A percentile compares a stretch with the other conserved stretches of the same genome.
These are phyloP conservation scores for Cabera pusaria DNA, from an alignment of 2,888 invertebrate species.

Conservation along the genomic window DNA sequence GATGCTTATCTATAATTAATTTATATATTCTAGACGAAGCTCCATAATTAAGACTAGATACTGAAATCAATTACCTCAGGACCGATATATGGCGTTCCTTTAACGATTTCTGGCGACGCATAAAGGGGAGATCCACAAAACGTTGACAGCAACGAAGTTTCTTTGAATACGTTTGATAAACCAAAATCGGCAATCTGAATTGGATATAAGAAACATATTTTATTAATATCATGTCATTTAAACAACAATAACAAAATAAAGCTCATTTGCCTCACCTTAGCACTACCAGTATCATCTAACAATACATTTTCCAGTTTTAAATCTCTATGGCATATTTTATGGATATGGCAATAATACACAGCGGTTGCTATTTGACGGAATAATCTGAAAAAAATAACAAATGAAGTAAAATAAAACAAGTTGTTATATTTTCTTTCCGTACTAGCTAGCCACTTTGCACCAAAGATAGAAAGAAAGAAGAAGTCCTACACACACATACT, in stretches of 20 bases:
- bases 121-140: constrained; percentile 98
- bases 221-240: neutral
- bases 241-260: neutral
- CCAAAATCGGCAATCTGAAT: constrained; percentile 98
- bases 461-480: too few species aligned
- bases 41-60: too few species aligned
- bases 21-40: too few species aligned
- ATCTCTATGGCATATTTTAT: constrained; percentile 98
- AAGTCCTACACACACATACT: too few species aligned
- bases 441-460: too few species aligned
- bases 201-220: neutral
- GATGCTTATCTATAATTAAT: too few species aligned
- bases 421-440: too few species aligned
- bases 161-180: constrained; percentile 97
- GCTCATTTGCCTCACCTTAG: constrained; percentile 87
- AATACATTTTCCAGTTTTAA: constrained; percentile 97
- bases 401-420: too few species aligned
- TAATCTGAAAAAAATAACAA: constrained; percentile 86
- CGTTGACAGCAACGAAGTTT: constrained; percentile 92
- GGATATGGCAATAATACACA: constrained; percentile 98
- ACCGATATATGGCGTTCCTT: constrained; percentile 97
- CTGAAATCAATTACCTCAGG: constrained; percentile 92
- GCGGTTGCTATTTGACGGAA: constrained; percentile 98
- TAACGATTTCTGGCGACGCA: constrained; percentile 98
- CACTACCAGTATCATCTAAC: constrained; percentile 95